Conservation (phyloP, 2,888 invertebrate species). For the Oscheius sp. region DNA sequence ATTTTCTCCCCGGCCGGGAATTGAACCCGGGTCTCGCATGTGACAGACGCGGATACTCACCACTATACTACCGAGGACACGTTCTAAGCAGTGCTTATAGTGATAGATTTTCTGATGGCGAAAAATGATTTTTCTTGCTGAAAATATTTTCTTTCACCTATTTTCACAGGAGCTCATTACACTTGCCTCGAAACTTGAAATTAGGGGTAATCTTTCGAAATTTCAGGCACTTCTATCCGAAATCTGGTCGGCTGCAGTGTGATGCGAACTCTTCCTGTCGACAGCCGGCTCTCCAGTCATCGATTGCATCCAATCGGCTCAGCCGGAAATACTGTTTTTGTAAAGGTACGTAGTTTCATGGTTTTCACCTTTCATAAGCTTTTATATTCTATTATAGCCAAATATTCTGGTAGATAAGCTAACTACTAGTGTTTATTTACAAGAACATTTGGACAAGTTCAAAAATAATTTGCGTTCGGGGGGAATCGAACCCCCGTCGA, state of each 20-base stretch:
- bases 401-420: conserved; percentile 42
- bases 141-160: too few relatives aligned
- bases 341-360: conserved; percentile 12
- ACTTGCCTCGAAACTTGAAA: too few relatives aligned
- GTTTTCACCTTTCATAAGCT: not conserved
- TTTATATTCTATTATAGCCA: not conserved
- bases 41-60: conserved; percentile 69
- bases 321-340: conserved; percentile 16
- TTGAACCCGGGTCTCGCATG: conserved; percentile 68
- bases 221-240: too few relatives aligned
- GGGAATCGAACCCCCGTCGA: conserved; percentile 53
- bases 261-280: conserved; percentile 28
- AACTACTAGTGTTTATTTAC: too few relatives aligned
- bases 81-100: too few relatives aligned
- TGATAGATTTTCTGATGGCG: too few relatives aligned
- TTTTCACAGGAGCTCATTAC: too few relatives aligned
- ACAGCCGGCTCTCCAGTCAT: conserved; percentile 14
- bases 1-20: conserved; percentile 68
- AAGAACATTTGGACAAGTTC: too few relatives aligned
- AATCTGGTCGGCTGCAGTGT: too few relatives aligned
- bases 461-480: conserved; percentile 50
- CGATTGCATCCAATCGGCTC: conserved; percentile 26
- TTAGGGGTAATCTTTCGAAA: too few relatives aligned
- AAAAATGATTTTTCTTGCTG: too few relatives aligned
- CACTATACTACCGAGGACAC: conserved; percentile 68